Base-by-base conservation (phyloP, 2,888 invertebrate genomes). In the Auanema sp. region DNA sequence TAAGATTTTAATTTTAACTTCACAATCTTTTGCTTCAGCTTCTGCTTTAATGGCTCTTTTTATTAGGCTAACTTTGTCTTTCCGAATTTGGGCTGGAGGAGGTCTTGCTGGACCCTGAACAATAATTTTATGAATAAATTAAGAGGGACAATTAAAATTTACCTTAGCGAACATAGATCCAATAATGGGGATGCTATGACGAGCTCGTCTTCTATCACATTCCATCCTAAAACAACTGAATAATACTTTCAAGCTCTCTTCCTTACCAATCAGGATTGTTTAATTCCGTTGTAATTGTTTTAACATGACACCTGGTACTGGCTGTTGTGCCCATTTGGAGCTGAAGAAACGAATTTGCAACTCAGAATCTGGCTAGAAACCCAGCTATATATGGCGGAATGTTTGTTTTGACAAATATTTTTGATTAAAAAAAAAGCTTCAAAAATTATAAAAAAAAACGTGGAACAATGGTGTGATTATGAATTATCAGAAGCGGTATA, bases 21-120 rank as follows among this genome's bases (percentile, higher is more conserved):
- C 59, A 14, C n/a, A 24, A 40, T 60, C 60, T 16, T 60, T 43
- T 14, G 40, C 21, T 24, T 55, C 33, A 12, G 24, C 43, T 49
- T 60, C 60, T 10, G 60, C 60, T 11, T 11, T 25, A 11, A 54
- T 16, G 1, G 60, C 54, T 47, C 60, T 43, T 25, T 44, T 42
- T 5, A 54, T 43, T 1, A 60, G 11, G 23, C 43, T 54, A 8
- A 53, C n/a, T 24, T 53, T 43, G 21, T 60, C 60, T 47, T 60
- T 49, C 8, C 40, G 18, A 18, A 47, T 55, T 21, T 24, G 21
- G 12, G 33, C 33, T 33, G 33, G 33, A 33, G 33, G 33, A 3
- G 33, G 33, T 33, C 33, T 33, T 33, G 33, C 33, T 33, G 33
- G 33, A 33, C 33, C 33, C 33, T 33, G 3, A 5, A 33, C 3